phyloP scores from a whole-genome alignment of 2,797 vertebrate genomes.

The Anabacerthia variegaticeps region DNA sequence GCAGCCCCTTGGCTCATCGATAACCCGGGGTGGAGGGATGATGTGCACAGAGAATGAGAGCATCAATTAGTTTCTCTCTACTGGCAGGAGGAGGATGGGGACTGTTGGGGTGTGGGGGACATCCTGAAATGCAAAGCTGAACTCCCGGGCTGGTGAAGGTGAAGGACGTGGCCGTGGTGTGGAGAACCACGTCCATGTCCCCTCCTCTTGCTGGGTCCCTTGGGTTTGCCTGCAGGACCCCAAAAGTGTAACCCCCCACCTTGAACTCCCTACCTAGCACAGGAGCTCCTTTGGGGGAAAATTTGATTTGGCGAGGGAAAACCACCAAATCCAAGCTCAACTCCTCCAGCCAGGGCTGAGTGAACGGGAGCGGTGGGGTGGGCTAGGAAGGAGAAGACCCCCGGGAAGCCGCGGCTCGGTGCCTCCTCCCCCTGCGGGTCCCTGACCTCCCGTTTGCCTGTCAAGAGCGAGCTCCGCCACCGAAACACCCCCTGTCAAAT shows the following conservation, averaged over 20 bases:
- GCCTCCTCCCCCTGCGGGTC: conserved; percentile 81
- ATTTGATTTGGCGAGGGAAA: not conserved
- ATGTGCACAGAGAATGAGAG: rapidly evolving
- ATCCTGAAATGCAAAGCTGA: not conserved
- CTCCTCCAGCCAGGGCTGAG: not conserved
- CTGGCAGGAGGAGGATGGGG: not conserved
- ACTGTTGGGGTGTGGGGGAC: not conserved
- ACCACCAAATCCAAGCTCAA: not conserved
- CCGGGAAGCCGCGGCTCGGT: not conserved
- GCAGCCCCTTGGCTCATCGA: not conserved
- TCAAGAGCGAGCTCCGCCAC: conserved; percentile 77
- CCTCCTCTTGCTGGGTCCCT: not conserved
- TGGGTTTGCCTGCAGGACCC: not conserved
- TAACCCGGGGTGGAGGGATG: not conserved
- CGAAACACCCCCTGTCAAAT: conserved; percentile 88
- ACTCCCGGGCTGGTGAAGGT: not conserved
- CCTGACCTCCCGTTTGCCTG: conserved; percentile 85
- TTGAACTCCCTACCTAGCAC: rapidly evolving
- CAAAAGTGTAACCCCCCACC: not conserved
- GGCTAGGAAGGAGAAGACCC: not conserved
- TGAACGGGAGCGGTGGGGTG: rapidly evolving
- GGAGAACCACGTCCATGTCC: rapidly evolving
- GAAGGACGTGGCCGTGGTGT: rapidly evolving
- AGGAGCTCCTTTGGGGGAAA: not conserved
- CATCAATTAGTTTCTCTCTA: not conserved